Evolutionary conservation across 2,888 invertebrate genomes (phyloP).

Genomic region (Steinernema carpocapsae): DNA sequence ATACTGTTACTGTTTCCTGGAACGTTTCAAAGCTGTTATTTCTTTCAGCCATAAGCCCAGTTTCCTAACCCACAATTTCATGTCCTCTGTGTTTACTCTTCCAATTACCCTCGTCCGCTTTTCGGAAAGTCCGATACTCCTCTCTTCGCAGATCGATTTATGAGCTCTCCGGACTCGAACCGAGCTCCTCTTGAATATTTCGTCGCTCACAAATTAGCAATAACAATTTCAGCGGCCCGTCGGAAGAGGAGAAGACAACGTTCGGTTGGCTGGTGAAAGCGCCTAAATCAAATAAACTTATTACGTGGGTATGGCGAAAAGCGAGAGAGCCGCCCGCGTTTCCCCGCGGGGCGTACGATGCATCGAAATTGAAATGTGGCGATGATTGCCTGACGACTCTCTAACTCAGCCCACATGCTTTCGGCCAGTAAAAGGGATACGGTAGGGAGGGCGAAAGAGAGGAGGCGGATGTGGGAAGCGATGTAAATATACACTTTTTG

Average conservation of each 20-base stretch:
- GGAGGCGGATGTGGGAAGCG: neutral
- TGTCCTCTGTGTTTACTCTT: constrained; percentile 11
- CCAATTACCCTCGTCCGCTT: constrained; percentile 13
- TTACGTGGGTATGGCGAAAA: neutral
- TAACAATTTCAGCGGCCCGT: constrained; percentile 7
- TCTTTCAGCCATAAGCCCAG: too few species aligned
- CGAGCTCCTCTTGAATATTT: too few species aligned
- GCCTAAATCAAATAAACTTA: constrained; percentile 27
- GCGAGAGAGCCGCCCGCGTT: too few species aligned
- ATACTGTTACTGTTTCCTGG: too few species aligned
- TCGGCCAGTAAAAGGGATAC: neutral
- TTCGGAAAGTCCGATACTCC: too few species aligned
- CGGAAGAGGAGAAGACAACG: neutral
- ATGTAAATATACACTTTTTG: too few species aligned
- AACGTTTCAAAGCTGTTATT: too few species aligned
- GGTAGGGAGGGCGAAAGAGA: neutral
- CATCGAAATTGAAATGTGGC: constrained; percentile 32
- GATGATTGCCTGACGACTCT: constrained; percentile 27
- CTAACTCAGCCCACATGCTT: neutral
- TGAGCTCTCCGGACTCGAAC: neutral
- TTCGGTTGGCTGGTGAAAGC: constrained; percentile 8
- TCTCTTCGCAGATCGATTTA: neutral
- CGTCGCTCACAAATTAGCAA: constrained; percentile 16
- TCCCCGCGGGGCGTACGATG: constrained; percentile 20
- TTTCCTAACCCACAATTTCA: too few species aligned